Base-by-base conservation (phyloP, 2,797 vertebrate species). In the Linurgus olivaceus region DNA sequence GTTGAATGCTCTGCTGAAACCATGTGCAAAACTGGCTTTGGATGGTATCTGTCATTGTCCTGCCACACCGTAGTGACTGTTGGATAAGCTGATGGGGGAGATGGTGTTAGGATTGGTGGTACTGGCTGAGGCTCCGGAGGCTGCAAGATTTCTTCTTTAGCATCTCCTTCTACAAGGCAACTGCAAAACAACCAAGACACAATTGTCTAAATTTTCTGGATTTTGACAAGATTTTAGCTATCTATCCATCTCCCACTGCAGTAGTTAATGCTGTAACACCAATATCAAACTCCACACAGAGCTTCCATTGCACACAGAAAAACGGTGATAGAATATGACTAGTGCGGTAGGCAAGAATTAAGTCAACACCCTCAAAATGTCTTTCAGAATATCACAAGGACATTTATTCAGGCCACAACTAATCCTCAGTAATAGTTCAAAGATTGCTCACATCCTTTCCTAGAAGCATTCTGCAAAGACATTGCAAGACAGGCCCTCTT, bases 1-100 rank as follows among this genome's bases (percentile, higher is more conserved):
- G 98, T 97, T 28, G 98, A 95, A 91, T 98, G 97, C 48, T 98
- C 95, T 10, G 98, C 98, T 1, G 98, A 98, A 96, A 99, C 97
- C 90, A 99, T 96, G 55, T 99, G 99, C 78, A 99, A 98, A 95
- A 99, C 98, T 13, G 99, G 99, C 97, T 99, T 99, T 90, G 99
- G 99, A 87, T 99, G 99, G 97, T 99, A 99, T 97, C 99, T 98
- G 83, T 99, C 99, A n/a, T 98, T 99, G 98, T 99, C 99, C 97
- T 99, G 99, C 96, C 99, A 98, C 77, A 99, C 99, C 0, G 99
- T 99, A 70, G 99, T 99, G 92, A 99, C 99, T 1, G 99, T 99
- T 65, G 99, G 99, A 94, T 99, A 99, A 71, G 99, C 98, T 15
- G 99, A 99, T 0, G 99, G 99, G 3, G 99, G 99, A 54, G 99